phyloP scores from a whole-genome alignment of 2,888 invertebrate species.

The Pomacea canaliculata region DNA sequence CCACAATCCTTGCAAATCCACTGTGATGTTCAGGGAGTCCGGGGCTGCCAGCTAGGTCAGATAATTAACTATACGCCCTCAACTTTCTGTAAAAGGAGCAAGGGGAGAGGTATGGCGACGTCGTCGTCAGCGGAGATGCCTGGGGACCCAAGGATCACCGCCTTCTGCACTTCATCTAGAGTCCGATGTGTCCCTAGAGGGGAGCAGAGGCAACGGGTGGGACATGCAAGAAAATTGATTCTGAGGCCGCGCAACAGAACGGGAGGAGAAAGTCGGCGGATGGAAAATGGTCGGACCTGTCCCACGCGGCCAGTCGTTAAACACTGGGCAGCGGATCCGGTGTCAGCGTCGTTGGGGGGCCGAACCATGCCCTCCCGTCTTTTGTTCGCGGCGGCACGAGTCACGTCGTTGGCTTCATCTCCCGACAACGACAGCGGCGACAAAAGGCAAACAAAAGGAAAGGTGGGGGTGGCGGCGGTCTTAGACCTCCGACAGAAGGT shows the following conservation, averaged over 20 bases:
- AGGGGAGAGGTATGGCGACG: too few relatives aligned
- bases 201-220: slow-evolving; percentile 1
- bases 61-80: too few relatives aligned
- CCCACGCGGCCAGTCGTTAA: slow-evolving; percentile 10
- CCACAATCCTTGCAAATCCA: too few relatives aligned
- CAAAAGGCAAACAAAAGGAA: not conserved
- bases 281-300: slow-evolving; percentile 1
- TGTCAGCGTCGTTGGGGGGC: not conserved
- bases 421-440: not conserved
- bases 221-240: slow-evolving; percentile 19
- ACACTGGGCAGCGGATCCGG: not conserved
- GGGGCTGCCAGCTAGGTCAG: too few relatives aligned
- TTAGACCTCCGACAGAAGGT: too few relatives aligned
- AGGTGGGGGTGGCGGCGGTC: not conserved
- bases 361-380: not conserved
- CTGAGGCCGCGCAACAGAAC: not conserved
- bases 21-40: too few relatives aligned
- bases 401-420: not conserved
- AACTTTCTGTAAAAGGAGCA: too few relatives aligned
- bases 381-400: not conserved
- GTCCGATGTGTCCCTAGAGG: slow-evolving; percentile 9
- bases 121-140: too few relatives aligned
- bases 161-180: not conserved
- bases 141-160: too few relatives aligned
- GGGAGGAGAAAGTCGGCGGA: not conserved